Evolutionary conservation across 2,797 vertebrate genomes (phyloP).

Genomic region (Enteromius mattozi): DNA sequence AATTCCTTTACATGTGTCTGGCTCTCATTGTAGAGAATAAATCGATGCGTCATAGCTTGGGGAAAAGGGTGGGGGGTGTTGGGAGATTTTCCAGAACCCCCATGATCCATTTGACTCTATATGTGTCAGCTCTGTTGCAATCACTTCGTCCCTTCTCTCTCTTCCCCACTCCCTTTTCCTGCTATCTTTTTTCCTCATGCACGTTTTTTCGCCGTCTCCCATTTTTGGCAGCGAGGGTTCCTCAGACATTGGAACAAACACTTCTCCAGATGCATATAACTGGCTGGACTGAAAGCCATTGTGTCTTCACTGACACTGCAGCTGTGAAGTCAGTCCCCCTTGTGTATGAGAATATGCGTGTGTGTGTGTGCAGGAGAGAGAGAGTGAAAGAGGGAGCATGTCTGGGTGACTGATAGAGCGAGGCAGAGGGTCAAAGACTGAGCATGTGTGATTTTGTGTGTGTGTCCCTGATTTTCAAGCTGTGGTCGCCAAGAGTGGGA

Average conservation of each 20-base stretch:
- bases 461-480: slow-evolving; percentile 52
- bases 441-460: slow-evolving; percentile 46
- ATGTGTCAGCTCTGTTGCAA: slow-evolving; percentile 58
- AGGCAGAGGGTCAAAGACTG: slow-evolving; percentile 31
- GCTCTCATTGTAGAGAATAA: slow-evolving; percentile 54
- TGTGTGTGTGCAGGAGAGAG: background rate
- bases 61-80: slow-evolving; percentile 36
- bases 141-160: slow-evolving; percentile 43
- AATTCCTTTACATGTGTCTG: slow-evolving; percentile 49
- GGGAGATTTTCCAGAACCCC: slow-evolving; percentile 61
- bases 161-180: slow-evolving; percentile 46
- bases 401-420: slow-evolving; percentile 18
- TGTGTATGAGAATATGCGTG: slow-evolving; percentile 33
- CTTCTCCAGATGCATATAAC: slow-evolving; percentile 74
- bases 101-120: slow-evolving; percentile 52
- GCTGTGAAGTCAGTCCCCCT: slow-evolving; percentile 59
- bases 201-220: slow-evolving; percentile 47
- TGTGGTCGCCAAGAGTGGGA: slow-evolving; percentile 68
- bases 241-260: slow-evolving; percentile 65
- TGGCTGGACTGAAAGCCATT: slow-evolving; percentile 54
- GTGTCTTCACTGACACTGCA: slow-evolving; percentile 59
- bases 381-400: slow-evolving; percentile 10
- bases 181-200: slow-evolving; percentile 39
- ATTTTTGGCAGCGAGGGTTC: slow-evolving; percentile 64
- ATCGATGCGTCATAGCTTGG: slow-evolving; percentile 56